Evolutionary conservation across 2,888 invertebrate genomes (phyloP).

Genomic region (Lasioglossum zephyrum): DNA sequence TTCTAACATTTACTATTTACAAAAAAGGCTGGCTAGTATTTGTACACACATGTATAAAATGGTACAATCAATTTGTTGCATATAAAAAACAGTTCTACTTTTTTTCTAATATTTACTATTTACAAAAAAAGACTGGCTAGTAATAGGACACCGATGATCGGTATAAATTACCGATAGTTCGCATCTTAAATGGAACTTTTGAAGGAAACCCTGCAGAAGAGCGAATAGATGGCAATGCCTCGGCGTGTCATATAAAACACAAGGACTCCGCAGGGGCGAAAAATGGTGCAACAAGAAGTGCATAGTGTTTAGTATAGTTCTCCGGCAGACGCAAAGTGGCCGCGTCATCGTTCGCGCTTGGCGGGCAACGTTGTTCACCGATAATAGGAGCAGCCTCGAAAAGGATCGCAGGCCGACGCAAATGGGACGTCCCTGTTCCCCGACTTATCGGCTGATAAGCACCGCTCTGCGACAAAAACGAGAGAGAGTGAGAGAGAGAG

Average conservation of each 20-base stretch:
- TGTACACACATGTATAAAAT: no score
- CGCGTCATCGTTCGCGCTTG: constrained; percentile 36
- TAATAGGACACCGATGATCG: no score
- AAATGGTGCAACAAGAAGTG: not conserved
- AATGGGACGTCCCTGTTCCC: constrained; percentile 62
- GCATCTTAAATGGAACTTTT: no score
- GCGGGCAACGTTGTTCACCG: constrained; percentile 38
- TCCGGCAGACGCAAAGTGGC: constrained; percentile 46
- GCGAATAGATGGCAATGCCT: no score
- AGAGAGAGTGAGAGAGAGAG: constrained; percentile 13
- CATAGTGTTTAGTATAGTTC: constrained; percentile 24
- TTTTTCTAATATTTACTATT: no score
- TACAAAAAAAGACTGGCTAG: no score
- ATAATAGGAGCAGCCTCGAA: constrained; percentile 59
- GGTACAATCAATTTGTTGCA: no score
- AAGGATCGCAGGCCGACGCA: constrained; percentile 46
- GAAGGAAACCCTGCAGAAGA: no score
- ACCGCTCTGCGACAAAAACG: constrained; percentile 48
- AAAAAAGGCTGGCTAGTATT: no score
- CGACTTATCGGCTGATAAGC: constrained; percentile 67
- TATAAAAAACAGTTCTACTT: no score
- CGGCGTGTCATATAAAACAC: not conserved
- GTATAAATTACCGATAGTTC: no score
- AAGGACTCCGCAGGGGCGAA: not conserved
- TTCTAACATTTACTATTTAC: no score